Base-by-base conservation (phyloP, 1,140 invertebrate species). In the Scaptomyza hsui region DNA sequence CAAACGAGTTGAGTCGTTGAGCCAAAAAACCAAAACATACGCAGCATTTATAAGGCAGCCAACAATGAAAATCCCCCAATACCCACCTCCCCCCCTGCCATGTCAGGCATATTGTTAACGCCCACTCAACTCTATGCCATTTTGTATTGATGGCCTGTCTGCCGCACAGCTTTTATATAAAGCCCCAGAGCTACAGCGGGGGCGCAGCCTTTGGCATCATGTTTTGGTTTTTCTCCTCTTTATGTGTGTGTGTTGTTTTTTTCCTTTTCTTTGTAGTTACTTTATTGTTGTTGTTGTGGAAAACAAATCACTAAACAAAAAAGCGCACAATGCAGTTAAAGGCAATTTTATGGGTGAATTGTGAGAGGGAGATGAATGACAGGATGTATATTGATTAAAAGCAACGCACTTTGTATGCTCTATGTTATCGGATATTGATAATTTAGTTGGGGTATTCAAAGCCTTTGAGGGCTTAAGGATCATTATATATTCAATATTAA, bases 11-110 rank as follows among this genome's bases (percentile, higher is more conserved):
- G 77, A 85, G 81, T 85, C 82, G 81, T 86, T 85, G 73, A 81
- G 81, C 81, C 81, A 86, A 86, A 86, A 88, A 86, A 88, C 82
- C 81, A 86, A 88, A 86, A 88, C 81, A 86, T 88, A 88, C 82
- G 82, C 81, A 86, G 82, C 80, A 85, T 81, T 85, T 85, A 85
- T 86, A 86, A 86, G 77, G 81, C 77, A 86, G 73, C 69, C 73
- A 73, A 76, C 81, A 81, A 81, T 76, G 81, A 80, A 78, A 69
- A 57, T 45, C 51, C 53, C 35, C 45, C 52, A 49, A 16, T 10
- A 29, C 29, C 2, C 9, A 2, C 16, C 9, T 7, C 13, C 12
- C 19, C 1, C 6, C 15, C 29, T 15, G 26, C 24, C 56, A 29
- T 29, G 26, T 29, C 26, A 19, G 32, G 62, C 78, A 81, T 88